phyloP scores from a whole-genome alignment of 2,797 vertebrate species.

The Limosa lapponica region DNA sequence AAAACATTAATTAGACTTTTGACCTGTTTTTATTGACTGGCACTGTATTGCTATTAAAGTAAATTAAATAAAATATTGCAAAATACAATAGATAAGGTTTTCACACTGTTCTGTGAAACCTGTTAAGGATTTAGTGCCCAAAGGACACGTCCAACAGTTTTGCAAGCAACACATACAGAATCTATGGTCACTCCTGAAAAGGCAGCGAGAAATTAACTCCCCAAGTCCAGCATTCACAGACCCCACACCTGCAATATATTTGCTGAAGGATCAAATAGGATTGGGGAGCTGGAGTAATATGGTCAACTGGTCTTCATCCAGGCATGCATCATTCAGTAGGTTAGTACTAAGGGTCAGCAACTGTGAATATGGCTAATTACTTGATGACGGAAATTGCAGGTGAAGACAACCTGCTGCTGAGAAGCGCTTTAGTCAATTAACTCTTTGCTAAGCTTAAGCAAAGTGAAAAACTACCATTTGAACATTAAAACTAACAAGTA shows the following conservation, averaged over 20 bases:
- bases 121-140: slow-evolving; percentile 54
- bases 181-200: slow-evolving; percentile 37
- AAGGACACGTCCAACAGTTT: slow-evolving; percentile 69
- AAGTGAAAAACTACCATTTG: slow-evolving; percentile 67
- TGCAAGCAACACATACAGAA: slow-evolving; percentile 67
- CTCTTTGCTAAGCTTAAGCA: slow-evolving; percentile 68
- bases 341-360: slow-evolving; percentile 77
- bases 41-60: slow-evolving; percentile 75
- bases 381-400: slow-evolving; percentile 71
- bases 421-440: slow-evolving; percentile 71
- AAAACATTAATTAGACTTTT: slow-evolving; percentile 81
- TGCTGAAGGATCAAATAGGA: slow-evolving; percentile 70
- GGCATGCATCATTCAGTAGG: slow-evolving; percentile 71
- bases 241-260: slow-evolving; percentile 73
- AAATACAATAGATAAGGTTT: slow-evolving; percentile 86
- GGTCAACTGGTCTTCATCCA: slow-evolving; percentile 77
- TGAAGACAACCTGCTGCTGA: slow-evolving; percentile 75
- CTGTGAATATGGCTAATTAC: slow-evolving; percentile 80
- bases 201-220: slow-evolving; percentile 62
- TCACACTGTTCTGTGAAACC: slow-evolving; percentile 53
- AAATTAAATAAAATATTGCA: slow-evolving; percentile 88
- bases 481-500: slow-evolving; percentile 71
- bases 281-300: slow-evolving; percentile 67
- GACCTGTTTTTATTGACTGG: slow-evolving; percentile 74
- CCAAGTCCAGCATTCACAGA: slow-evolving; percentile 1